These are phyloP conservation scores for Nasonia giraulti DNA, from an alignment of 1,140 invertebrate species.

Conservation along the genomic window DNA sequence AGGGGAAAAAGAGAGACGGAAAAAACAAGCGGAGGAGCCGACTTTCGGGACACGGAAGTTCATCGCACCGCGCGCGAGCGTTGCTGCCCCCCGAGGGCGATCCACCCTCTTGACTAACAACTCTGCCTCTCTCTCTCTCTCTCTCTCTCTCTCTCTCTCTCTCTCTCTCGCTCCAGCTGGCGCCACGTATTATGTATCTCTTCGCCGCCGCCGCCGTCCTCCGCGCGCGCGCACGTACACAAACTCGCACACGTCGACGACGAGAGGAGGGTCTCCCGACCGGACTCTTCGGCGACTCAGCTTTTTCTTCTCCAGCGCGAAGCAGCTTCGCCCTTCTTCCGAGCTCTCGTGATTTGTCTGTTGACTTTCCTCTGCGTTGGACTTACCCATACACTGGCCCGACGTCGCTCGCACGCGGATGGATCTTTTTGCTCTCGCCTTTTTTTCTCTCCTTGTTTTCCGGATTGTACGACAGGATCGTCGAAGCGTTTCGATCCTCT, in stretches of 20 bases:
- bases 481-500: not conserved
- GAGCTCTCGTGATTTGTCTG: slow-evolving; percentile 4
- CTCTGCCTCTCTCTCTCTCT: slow-evolving; percentile 22
- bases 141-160: slow-evolving; percentile 35
- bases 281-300: not conserved
- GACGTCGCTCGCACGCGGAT: not conserved
- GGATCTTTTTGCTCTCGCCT: not conserved
- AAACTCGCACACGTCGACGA: not conserved
- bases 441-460: not conserved
- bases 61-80: slow-evolving; percentile 13
- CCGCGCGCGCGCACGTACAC: not conserved
- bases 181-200: slow-evolving; percentile 24
- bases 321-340: not conserved
- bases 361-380: not conserved
- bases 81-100: slow-evolving; percentile 20
- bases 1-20: not conserved
- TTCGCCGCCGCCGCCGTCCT: not conserved
- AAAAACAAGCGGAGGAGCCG: not conserved
- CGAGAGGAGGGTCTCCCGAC: not conserved
- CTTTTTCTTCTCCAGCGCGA: not conserved
- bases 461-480: not conserved
- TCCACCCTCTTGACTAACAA: slow-evolving; percentile 31
- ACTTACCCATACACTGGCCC: not conserved
- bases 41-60: slow-evolving; percentile 34
- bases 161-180: slow-evolving; percentile 35